Evolutionary conservation across 2,113 vertebrate species (phyloP), one percentile per base, ranked within the genome.

Genomic region (Percopsis transmontana): DNA sequence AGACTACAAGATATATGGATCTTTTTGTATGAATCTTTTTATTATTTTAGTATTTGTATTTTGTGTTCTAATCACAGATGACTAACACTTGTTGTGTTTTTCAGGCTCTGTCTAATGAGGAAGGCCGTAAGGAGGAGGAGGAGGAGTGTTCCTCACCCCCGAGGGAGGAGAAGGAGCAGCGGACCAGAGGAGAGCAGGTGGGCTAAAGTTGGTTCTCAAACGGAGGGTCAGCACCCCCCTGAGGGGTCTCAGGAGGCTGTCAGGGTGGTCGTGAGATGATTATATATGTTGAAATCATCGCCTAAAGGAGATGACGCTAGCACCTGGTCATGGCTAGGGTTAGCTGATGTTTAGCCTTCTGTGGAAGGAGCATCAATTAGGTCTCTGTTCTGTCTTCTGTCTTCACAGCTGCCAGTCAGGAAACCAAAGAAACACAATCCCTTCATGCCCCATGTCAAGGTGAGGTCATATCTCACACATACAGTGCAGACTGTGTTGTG

Each of bases 361-460:
- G 18, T 1, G 18, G 8, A 52, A n/a, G n/a, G n/a, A n/a, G n/a
- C n/a, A n/a, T 9, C 20, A 6, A 51, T 20, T 18, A 8, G 8
- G 20, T 18, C 13, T 10, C 8, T 53, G 11, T 61, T 0, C 1
- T 52, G 5, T 14, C 18, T 52, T 3, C 53, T 64, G 2, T 61
- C 60, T 83, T 64, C 19, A 90, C 86, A 47, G 61, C 5, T 79
- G 79, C 19, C 19, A 61, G 70, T 79, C 62, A 86, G 67, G 65
- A 88, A 74, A 57, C 71, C 77, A 0, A 87, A 87, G 72, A 77
- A 40, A 20, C 76, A 45, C 24, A 90, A 88, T 63, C 87, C 87
- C 2, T 90, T 90, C 82, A 77, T 87, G 84, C 85, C 85, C 56
- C 77, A 41, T 1, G 61, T 77, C 45, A 90, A 90, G 87, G 87